Base-by-base conservation (phyloP, 2,113 vertebrate genomes). In the Alethe diademata region DNA sequence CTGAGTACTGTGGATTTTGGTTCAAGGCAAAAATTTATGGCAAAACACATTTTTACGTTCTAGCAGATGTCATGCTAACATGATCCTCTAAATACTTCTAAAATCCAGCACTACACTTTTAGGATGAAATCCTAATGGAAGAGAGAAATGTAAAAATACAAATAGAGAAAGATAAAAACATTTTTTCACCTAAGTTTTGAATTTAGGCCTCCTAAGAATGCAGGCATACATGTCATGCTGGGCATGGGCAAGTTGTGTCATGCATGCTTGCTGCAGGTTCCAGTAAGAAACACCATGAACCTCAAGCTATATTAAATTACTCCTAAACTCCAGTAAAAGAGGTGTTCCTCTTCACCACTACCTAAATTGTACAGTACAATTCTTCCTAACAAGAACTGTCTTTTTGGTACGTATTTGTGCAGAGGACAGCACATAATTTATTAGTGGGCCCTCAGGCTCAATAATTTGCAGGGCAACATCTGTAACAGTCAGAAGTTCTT, bases 371-470 rank as follows among this genome's bases (percentile, higher is more conserved):
- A 45, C 11, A 13, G 8, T 22, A 18, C 9, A 26, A 18, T 25
- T 89, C 24, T 42, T 95, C 29, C 35, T 56, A 64, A 91, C 6
- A 53, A 48, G 36, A 53, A 26, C n/a, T 61, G 65, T 50, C 45
- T 85, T 91, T 91, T 90, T 62, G 22, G n/a, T 85, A 79, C 72
- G 36, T 23, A 19, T 66, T 92, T 72, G 25, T 31, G n/a, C 62
- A 72, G 50, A 50, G 22, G 42, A 53, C 43, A 67, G 67, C 26
- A 20, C 0, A 2, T 48, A 89, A 75, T 62, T 86, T 82, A 40
- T 31, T 33, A 69, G 11, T 50, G 19, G 19, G 19, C 29, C 69
- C 58, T 71, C 19, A 48, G 70, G 89, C 57, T 81, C 53, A 67
- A 65, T 90, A 71, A 67, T 84, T 67, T 79, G 29, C 47, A n/a